phyloP scores from a whole-genome alignment of 1,140 invertebrate species.

The Drosophila miranda region DNA sequence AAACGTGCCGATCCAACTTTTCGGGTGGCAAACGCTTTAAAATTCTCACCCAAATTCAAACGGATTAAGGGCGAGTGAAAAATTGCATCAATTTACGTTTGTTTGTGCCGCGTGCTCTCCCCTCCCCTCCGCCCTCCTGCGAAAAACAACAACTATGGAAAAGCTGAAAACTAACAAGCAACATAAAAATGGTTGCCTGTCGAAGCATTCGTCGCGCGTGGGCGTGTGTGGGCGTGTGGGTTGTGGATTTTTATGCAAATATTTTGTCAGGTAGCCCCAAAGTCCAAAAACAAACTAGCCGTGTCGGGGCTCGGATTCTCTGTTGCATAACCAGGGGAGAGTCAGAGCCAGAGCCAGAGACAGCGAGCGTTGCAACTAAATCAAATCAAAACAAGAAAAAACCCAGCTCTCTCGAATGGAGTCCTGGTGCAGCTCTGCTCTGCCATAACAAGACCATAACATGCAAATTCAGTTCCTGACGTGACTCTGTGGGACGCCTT shows the following conservation, averaged over 20 bases:
- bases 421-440: conserved; percentile 34
- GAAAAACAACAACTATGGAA: conserved; percentile 9
- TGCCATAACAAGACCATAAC: conserved; percentile 34
- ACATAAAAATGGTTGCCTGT: conserved; percentile 22
- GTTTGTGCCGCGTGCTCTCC: conserved; percentile 38
- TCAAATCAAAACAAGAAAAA: conserved; percentile 71
- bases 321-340: conserved; percentile 5
- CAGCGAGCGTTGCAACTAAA: conserved; percentile 52
- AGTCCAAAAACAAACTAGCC: conserved; percentile 57
- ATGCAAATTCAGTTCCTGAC: conserved; percentile 63
- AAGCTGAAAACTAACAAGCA: conserved; percentile 25
- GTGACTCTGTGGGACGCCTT: conserved; percentile 11
- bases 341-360: conserved; percentile 12
- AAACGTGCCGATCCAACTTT: conserved; percentile 56
- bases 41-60: conserved; percentile 62
- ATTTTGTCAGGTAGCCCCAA: conserved; percentile 65
- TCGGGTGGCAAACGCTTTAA: conserved; percentile 42
- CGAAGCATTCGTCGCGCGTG: conserved; percentile 9
- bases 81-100: conserved; percentile 55
- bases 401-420: conserved; percentile 9
- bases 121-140: neutral
- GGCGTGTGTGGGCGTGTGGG: neutral
- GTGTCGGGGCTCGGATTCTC: conserved; percentile 1
- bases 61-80: conserved; percentile 60
- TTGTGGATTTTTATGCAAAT: conserved; percentile 73